A percentile compares a stretch with the other conserved stretches of the same genome.
Evolutionary conservation across 2,113 vertebrate genomes (phyloP).

Genomic region (Amblyornis subalaris): DNA sequence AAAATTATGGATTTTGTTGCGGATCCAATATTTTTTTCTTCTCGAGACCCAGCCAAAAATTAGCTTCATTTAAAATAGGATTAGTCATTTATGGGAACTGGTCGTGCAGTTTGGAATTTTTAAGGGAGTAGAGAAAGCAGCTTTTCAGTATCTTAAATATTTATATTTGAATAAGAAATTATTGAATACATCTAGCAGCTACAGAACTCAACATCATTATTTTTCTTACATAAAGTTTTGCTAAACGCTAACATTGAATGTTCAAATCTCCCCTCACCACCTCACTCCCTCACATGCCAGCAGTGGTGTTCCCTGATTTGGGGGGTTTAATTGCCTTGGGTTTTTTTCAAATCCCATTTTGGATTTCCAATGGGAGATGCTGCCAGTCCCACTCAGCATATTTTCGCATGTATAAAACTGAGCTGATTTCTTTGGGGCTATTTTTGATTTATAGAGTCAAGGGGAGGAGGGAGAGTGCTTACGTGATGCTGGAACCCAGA

Average conservation of each 20-base stretch:
- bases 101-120: constrained; percentile 36
- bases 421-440: not conserved
- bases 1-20: constrained; percentile 47
- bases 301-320: not conserved
- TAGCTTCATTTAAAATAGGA: constrained; percentile 54
- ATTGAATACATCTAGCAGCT: not conserved
- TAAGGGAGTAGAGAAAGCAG: constrained; percentile 24
- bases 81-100: constrained; percentile 61
- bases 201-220: not conserved
- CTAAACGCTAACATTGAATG: not conserved
- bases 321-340: not conserved
- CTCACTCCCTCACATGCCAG: not conserved
- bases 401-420: constrained; percentile 23
- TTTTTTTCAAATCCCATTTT: not conserved
- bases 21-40: constrained; percentile 45
- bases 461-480: not conserved
- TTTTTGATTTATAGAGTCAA: not conserved
- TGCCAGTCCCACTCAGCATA: not conserved
- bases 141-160: constrained; percentile 56
- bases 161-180: constrained; percentile 33
- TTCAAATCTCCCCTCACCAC: not conserved
- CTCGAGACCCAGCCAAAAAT: constrained; percentile 50
- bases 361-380: not conserved
- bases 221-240: constrained; percentile 21
- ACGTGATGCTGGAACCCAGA: not conserved